phyloP scores from a whole-genome alignment of 2,113 vertebrate species.

The Sapayoa aenigma region DNA sequence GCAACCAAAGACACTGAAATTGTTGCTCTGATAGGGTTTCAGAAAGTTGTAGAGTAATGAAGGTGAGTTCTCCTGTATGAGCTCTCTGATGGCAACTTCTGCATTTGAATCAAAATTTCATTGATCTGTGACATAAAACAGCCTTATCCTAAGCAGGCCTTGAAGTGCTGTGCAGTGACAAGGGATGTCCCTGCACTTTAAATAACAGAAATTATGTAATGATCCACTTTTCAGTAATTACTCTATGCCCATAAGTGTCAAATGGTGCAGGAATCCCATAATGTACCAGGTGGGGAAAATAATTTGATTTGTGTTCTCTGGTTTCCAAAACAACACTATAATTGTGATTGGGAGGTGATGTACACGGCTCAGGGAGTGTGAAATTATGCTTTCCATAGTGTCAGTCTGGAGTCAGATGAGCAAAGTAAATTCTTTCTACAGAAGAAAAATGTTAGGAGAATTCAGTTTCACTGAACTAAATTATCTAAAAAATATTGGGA shows the following conservation, averaged over 20 bases:
- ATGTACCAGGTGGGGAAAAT: background rate
- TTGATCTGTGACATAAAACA: background rate
- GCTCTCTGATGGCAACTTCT: background rate
- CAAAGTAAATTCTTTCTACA: background rate
- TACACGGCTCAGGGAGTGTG: background rate
- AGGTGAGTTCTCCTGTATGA: background rate
- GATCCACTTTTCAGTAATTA: background rate
- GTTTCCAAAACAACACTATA: background rate
- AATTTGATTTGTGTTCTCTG: background rate
- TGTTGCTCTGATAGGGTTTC: background rate
- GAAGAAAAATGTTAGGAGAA: background rate
- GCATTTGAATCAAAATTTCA: background rate
- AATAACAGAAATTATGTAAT: background rate
- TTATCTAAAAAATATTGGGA: background rate
- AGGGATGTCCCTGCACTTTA: background rate
- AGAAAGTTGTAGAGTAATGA: background rate
- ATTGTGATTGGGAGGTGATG: background rate
- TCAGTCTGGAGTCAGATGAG: background rate
- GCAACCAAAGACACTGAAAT: background rate
- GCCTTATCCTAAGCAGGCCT: background rate
- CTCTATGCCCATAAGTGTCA: rapidly evolving
- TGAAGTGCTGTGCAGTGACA: background rate
- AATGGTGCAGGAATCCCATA: background rate
- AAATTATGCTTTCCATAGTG: background rate
- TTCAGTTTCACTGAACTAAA: background rate